A percentile compares a stretch with the other conserved stretches of the same genome.
Evolutionary conservation across 2,888 invertebrate species (phyloP).

Genomic region (Thereva unica): DNA sequence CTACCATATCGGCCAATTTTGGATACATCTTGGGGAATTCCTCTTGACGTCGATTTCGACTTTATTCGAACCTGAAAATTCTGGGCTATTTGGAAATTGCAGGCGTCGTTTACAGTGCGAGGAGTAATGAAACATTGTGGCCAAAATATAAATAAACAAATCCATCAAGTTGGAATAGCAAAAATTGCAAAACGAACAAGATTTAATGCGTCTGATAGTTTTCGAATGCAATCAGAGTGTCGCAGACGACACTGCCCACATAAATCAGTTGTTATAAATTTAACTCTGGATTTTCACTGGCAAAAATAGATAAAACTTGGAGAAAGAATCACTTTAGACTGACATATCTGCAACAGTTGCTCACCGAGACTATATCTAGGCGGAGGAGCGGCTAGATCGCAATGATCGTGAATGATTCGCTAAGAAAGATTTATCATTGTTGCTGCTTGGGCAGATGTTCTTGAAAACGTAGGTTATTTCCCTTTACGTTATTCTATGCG

Average conservation of each 20-base stretch:
- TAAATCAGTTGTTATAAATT: constrained; percentile 45
- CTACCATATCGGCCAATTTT: too few species aligned
- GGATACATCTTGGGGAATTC: too few species aligned
- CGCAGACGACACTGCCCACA: constrained; percentile 45
- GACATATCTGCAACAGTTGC: not conserved
- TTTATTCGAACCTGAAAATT: too few species aligned
- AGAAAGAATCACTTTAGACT: not conserved
- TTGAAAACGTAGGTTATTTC: not conserved
- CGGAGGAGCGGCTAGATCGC: not conserved
- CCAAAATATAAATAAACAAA: too few species aligned
- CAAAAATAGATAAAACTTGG: not conserved
- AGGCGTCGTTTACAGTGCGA: too few species aligned
- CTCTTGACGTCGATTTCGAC: too few species aligned
- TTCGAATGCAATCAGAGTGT: not conserved
- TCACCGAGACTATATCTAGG: too few species aligned
- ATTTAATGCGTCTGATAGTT: not conserved
- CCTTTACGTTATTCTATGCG: too few species aligned
- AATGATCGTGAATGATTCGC: constrained; percentile 5
- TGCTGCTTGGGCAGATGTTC: not conserved
- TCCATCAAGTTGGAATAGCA: too few species aligned
- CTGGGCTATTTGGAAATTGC: too few species aligned
- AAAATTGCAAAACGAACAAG: too few species aligned
- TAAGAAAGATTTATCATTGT: constrained; percentile 9
- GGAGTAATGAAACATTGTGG: too few species aligned
- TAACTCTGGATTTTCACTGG: constrained; percentile 18